Conservation (phyloP, 1,140 invertebrate species). For the Zaprionus davidi region DNA sequence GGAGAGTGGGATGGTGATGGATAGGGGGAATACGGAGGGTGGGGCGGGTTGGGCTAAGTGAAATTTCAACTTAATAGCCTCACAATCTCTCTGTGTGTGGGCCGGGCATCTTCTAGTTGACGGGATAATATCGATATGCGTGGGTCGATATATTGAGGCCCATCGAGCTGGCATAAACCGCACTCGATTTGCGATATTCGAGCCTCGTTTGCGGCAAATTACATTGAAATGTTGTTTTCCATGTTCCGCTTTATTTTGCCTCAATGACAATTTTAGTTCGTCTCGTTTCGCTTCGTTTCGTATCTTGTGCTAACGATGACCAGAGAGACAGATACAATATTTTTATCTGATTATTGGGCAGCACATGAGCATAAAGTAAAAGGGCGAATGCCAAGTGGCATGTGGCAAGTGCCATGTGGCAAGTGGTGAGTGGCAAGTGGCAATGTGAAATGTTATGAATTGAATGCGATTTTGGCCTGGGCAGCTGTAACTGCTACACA, state of each 20-base stretch:
- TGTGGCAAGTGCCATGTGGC: conserved; percentile 6
- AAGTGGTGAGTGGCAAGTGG: conserved; percentile 13
- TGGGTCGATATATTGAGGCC: conserved; percentile 43
- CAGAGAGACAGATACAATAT: conserved; percentile 19
- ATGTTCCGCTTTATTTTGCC: conserved; percentile 57
- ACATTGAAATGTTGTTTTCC: conserved; percentile 52
- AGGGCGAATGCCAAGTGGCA: conserved; percentile 17
- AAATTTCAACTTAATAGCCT: conserved; percentile 51
- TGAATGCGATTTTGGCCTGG: conserved; percentile 27
- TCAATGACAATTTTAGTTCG: conserved; percentile 41
- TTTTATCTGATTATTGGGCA: conserved; percentile 33
- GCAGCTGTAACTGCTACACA: neutral
- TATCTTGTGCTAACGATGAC: conserved; percentile 48
- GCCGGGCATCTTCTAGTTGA: conserved; percentile 30
- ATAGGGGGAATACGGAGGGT: too few relatives aligned
- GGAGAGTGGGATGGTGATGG: neutral
- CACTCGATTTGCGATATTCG: conserved; percentile 42
- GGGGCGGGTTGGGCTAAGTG: conserved; percentile 41
- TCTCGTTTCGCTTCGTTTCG: conserved; percentile 45
- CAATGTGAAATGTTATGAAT: conserved; percentile 44
- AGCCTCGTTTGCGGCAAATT: conserved; percentile 58
- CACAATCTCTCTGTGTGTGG: conserved; percentile 34
- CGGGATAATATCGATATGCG: conserved; percentile 40
- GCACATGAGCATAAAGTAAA: conserved; percentile 15
- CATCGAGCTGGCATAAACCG: neutral